phyloP scores from a whole-genome alignment of 2,113 vertebrate genomes.

The Psittacara wagleri region DNA sequence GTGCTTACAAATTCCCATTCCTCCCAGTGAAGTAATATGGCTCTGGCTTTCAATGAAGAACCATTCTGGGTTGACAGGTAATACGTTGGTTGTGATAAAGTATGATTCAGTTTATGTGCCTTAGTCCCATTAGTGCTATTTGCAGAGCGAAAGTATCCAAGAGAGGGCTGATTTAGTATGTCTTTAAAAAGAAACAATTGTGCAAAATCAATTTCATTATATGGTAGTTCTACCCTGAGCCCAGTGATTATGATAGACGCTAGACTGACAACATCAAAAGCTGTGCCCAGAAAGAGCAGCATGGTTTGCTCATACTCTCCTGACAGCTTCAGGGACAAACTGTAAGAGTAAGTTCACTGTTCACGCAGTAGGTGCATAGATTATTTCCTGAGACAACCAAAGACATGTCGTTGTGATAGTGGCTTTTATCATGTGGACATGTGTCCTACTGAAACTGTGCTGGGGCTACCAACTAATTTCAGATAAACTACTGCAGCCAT shows the following conservation, averaged over 20 bases:
- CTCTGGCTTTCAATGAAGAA: neutral
- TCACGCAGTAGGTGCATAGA: neutral
- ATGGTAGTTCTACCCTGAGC: neutral
- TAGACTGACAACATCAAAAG: neutral
- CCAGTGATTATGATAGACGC: neutral
- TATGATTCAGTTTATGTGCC: neutral
- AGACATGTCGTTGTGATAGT: neutral
- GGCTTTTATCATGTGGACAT: constrained; percentile 3
- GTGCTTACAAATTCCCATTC: neutral
- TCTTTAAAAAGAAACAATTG: constrained; percentile 8
- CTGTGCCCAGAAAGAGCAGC: neutral
- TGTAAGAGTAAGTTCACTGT: neutral
- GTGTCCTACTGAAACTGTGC: neutral
- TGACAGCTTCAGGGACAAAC: neutral
- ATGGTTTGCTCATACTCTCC: neutral
- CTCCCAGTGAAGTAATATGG: neutral
- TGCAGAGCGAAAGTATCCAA: neutral
- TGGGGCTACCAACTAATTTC: constrained; percentile 7
- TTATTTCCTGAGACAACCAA: neutral
- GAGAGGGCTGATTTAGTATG: neutral
- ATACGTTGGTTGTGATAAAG: neutral
- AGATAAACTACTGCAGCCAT: constrained; percentile 3
- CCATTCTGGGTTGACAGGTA: neutral
- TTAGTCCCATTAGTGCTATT: neutral
- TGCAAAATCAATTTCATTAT: neutral